A percentile compares a stretch with the other conserved stretches of the same genome.
Evolutionary conservation across 2,113 vertebrate species (phyloP).

Genomic region (Sciurus niger): DNA sequence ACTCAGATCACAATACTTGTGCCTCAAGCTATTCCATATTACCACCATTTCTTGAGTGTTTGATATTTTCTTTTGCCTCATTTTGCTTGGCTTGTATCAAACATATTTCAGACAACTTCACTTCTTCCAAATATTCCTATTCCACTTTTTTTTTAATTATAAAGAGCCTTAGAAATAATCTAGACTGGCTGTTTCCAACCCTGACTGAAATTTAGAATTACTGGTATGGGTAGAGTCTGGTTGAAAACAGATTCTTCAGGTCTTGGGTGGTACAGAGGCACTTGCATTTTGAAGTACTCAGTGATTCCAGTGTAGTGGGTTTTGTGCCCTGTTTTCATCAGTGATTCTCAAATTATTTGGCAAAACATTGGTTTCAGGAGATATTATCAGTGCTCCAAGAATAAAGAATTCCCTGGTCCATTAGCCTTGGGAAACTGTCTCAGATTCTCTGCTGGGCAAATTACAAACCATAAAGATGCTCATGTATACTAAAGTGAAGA

Average conservation of each 20-base stretch:
- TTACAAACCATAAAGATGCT: background rate
- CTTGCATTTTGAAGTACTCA: background rate
- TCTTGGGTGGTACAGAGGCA: background rate
- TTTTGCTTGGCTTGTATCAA: constrained; percentile 47
- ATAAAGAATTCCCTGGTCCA: background rate
- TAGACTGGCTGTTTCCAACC: background rate
- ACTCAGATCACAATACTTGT: background rate
- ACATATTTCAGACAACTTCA: background rate
- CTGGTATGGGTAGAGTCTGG: background rate
- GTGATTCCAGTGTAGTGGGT: background rate
- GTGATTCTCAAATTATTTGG: constrained; percentile 35
- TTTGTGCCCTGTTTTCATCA: background rate
- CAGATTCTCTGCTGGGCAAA: constrained; percentile 21
- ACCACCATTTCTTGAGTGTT: background rate
- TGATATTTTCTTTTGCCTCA: constrained; percentile 4
- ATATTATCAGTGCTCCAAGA: background rate
- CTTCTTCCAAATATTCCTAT: constrained; percentile 16
- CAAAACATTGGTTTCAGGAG: constrained; percentile 27
- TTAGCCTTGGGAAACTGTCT: background rate
- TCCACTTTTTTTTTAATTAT: background rate
- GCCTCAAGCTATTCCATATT: background rate
- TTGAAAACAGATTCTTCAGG: background rate
- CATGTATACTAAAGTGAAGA: background rate
- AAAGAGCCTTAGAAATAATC: background rate
- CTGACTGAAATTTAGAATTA: constrained; percentile 11